These are phyloP conservation scores for Spongilla lacustris DNA, from an alignment of 37 sponge, comb jelly and placozoan species.

Conservation along the genomic window DNA sequence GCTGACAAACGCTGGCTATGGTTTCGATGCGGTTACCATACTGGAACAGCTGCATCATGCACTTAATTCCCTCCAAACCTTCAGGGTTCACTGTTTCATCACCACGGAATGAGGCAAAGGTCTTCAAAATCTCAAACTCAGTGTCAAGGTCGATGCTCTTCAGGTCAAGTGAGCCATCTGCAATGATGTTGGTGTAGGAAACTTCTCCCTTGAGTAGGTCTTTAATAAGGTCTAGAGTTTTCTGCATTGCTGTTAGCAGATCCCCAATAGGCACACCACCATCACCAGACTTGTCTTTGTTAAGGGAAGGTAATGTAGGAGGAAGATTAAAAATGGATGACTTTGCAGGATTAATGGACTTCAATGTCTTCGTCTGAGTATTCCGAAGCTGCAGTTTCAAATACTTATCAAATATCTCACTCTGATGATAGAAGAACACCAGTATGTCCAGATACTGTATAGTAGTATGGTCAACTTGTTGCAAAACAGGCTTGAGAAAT, in stretches of 20 bases:
- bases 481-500: constrained; percentile 37
- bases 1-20: constrained; percentile 66
- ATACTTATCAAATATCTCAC: constrained; percentile 72
- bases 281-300: not conserved
- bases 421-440: constrained; percentile 58
- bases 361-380: not conserved
- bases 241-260: not conserved
- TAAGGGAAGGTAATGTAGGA: not conserved
- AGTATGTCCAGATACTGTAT: constrained; percentile 36
- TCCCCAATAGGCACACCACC: not conserved
- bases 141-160: constrained; percentile 12
- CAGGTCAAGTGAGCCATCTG: constrained; percentile 40
- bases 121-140: not conserved
- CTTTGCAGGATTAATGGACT: not conserved
- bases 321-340: not conserved
- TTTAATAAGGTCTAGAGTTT: constrained; percentile 10
- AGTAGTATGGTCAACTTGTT: not conserved
- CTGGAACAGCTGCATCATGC: constrained; percentile 78
- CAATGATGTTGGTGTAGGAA: constrained; percentile 62
- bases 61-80: constrained; percentile 54
- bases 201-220: constrained; percentile 51
- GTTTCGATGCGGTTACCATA: constrained; percentile 55
- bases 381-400: constrained; percentile 44
- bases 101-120: not conserved
- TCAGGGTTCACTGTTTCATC: constrained; percentile 7